phyloP scores from a whole-genome alignment of 2,797 vertebrate species.

The Pseudochirops cupreus region DNA sequence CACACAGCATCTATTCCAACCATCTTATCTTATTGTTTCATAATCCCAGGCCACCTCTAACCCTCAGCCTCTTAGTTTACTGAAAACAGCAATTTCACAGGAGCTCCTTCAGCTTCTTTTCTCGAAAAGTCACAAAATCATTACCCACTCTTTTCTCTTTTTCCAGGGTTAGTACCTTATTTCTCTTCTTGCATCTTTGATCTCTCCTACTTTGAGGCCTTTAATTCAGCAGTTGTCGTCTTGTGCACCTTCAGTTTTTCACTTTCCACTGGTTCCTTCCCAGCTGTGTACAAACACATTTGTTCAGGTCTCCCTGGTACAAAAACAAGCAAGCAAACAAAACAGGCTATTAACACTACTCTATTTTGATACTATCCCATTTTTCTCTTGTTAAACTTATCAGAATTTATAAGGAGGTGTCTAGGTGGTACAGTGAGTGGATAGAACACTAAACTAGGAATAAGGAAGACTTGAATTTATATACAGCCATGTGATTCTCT shows the following conservation, averaged over 20 bases:
- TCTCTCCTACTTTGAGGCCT: not conserved
- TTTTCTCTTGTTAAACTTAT: not conserved
- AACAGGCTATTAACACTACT: not conserved
- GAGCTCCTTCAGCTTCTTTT: not conserved
- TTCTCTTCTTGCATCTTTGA: not conserved
- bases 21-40: not conserved
- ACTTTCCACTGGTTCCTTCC: not conserved
- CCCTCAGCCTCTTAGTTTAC: not conserved
- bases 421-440: not conserved
- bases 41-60: not conserved
- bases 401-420: not conserved
- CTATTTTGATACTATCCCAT: not conserved
- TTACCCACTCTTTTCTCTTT: not conserved
- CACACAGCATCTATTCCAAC: not conserved
- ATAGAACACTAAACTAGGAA: not conserved
- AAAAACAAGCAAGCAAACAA: not conserved
- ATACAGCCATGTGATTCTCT: not conserved
- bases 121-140: not conserved
- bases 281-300: not conserved
- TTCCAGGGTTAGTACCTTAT: not conserved
- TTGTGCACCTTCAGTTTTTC: not conserved
- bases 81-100: not conserved
- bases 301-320: not conserved
- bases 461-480: not conserved
- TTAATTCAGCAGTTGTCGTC: not conserved